Base-by-base conservation (phyloP, 2,888 invertebrate genomes). In the Piscicola geometra region DNA sequence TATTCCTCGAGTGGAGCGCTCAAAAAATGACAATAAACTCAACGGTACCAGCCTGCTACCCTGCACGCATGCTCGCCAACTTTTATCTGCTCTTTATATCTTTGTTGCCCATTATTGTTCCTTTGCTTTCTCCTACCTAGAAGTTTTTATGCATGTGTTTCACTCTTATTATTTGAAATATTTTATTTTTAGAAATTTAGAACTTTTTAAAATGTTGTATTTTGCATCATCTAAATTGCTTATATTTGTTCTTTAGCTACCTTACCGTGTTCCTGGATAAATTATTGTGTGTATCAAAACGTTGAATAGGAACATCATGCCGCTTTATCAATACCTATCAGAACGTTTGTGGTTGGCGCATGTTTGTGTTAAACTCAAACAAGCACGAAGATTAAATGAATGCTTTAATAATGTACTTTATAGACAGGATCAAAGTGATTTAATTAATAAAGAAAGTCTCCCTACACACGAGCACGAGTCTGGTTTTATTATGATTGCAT, bases 11-110 rank as follows among this genome's bases (percentile, higher is more conserved):
- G 60, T 56, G 60, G 5, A 56, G 25, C 60, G 21, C 60, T 56
- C 25, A 9, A 56, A 56, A 47, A 18, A 56, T 56, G 60, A 56
- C 60, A 56, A 56, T 56, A 56, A 56, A 56, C 60, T 56, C 21
- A 15, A 9, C n/a, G n/a, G 60, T 56, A 56, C 60, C 60, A 56
- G 60, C 12, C 60, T 5, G 15, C 21, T 18, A 9, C 15, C 15
- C 9, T 41, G 41, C 41, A 41, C 41, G 41, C 41, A 41, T 41
- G 41, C 60, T 25, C 25, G 60, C 9, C 9, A 25, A 56, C 60
- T 56, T 56, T 25, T 25, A 18, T 56, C 25, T 56, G 3, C 25
- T 56, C 25, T 25, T 56, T 56, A 25, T 56, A 18, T 56, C n/a
- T 56, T 56, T 25, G 21, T 56, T 56, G n/a, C 25, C 3, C 60